Base-by-base conservation (phyloP, 2,797 vertebrate genomes). In the Anguilla pacifica region DNA sequence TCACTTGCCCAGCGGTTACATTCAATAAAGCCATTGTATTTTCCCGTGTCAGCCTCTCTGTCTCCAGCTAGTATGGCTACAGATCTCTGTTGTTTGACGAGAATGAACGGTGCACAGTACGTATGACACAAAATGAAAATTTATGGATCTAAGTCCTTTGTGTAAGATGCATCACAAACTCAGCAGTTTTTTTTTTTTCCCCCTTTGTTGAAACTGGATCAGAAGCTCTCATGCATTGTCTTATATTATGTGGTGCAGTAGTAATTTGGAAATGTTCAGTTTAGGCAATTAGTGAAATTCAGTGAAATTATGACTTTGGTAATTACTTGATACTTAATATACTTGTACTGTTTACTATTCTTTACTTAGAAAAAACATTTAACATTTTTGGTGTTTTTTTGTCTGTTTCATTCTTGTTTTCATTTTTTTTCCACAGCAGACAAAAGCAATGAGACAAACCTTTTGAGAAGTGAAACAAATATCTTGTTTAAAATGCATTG, bases 21-120 rank as follows among this genome's bases (percentile, higher is more conserved):
- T 85, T 91, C 88, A 92, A 90, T 87, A 6, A 64, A 79, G 67
- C 88, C 85, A 88, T 93, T 93, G 93, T 93, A 84, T 74, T 64
- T 46, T 82, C 74, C 57, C 84, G 28, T 86, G 25, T 89, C 87
- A 87, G 85, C 89, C 87, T 85, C 87, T 83, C 85, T 91, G 90
- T 84, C 84, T 88, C 64, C 67, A 88, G 88, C 72, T 89, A 89
- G 51, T 49, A 31, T n/a, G 82, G 88, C 89, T 86, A 90, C 90
- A 46, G 83, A 84, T 90, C 61, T 86, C 86, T 86, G 86, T 89
- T 88, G 86, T 84, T 67, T 57, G 88, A 55, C 87, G 35, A 90
- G 74, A 91, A 91, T 90, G 88, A 87, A 91, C 91, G 91, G 89
- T 89, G 87, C 85, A 86, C 86, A 55, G 88, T 90, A 91, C 85